Percentiles rank a stretch among this genome's conserved stretches.
phyloP scores from a whole-genome alignment of 2,113 vertebrate species.

The Calyptommatus sinebrachiatus region DNA sequence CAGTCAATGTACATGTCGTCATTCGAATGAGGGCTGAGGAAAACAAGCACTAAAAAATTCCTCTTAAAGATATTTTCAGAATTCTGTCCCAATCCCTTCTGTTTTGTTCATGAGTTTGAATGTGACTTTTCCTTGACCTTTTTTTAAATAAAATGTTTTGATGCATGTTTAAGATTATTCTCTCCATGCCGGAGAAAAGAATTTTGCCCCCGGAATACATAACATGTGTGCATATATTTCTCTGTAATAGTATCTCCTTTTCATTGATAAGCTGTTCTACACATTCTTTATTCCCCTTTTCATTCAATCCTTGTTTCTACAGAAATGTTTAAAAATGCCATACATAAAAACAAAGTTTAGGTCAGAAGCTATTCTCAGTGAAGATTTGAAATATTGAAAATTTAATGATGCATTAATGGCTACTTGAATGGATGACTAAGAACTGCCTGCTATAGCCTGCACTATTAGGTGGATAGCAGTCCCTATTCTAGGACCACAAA shows the following conservation, averaged over 20 bases:
- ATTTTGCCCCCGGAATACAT: slow-evolving; percentile 15
- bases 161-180: slow-evolving; percentile 57
- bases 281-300: not conserved
- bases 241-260: slow-evolving; percentile 46
- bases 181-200: slow-evolving; percentile 51
- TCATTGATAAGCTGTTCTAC: slow-evolving; percentile 47
- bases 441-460: too few species aligned
- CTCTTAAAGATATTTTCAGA: not conserved
- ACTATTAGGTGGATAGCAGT: too few species aligned
- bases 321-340: slow-evolving; percentile 43
- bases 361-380: not conserved
- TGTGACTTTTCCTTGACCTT: slow-evolving; percentile 25
- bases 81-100: slow-evolving; percentile 19
- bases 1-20: rapidly evolving
- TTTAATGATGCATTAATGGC: not conserved
- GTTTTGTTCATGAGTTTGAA: slow-evolving; percentile 27
- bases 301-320: slow-evolving; percentile 18
- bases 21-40: not conserved
- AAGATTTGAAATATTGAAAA: not conserved
- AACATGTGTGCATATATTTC: slow-evolving; percentile 43
- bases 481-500: too few species aligned
- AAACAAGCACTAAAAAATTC: not conserved
- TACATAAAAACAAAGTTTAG: not conserved
- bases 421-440: too few species aligned
- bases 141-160: slow-evolving; percentile 10